Evolutionary conservation across 1,140 invertebrate genomes (phyloP).

Genomic region (Drosophila parabipectinata): DNA sequence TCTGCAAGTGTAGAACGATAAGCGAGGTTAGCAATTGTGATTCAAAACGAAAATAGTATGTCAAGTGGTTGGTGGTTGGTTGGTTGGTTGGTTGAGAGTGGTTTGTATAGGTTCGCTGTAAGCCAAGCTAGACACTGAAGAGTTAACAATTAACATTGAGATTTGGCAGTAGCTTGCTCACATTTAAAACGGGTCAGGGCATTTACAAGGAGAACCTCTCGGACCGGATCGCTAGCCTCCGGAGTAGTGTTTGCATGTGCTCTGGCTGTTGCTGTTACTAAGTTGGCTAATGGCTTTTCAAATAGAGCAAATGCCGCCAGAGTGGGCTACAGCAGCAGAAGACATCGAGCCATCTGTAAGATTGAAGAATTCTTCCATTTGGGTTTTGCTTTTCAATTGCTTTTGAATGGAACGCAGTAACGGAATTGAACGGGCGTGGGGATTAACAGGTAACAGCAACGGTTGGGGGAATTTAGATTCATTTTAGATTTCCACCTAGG

Average conservation of each 20-base stretch:
- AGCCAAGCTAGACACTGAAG: conserved; percentile 62
- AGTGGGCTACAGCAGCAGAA: conserved; percentile 69
- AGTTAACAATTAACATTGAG: conserved; percentile 61
- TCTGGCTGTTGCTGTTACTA: conserved; percentile 31
- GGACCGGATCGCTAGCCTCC: conserved; percentile 38
- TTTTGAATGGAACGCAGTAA: conserved; percentile 27
- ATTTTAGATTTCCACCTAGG: conserved; percentile 21
- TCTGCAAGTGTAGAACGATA: conserved; percentile 72
- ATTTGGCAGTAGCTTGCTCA: conserved; percentile 65
- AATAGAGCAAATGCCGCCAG: conserved; percentile 64
- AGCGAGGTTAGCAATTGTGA: conserved; percentile 46
- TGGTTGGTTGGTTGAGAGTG: conserved; percentile 4
- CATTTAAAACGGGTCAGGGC: conserved; percentile 54
- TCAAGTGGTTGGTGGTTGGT: conserved; percentile 3
- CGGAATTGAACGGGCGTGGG: conserved; percentile 35
- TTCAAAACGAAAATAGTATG: conserved; percentile 15
- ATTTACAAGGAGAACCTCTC: conserved; percentile 37
- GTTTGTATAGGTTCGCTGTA: conserved; percentile 32
- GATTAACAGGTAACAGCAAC: conserved; percentile 47
- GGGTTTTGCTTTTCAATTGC: conserved; percentile 47
- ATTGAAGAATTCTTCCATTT: conserved; percentile 75
- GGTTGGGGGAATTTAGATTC: conserved; percentile 11
- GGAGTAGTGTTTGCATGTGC: conserved; percentile 49
- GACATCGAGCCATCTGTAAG: conserved; percentile 77
- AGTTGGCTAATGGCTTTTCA: conserved; percentile 58